phyloP scores from a whole-genome alignment of 1,140 invertebrate species.

The Ceratosolen solmsi region DNA sequence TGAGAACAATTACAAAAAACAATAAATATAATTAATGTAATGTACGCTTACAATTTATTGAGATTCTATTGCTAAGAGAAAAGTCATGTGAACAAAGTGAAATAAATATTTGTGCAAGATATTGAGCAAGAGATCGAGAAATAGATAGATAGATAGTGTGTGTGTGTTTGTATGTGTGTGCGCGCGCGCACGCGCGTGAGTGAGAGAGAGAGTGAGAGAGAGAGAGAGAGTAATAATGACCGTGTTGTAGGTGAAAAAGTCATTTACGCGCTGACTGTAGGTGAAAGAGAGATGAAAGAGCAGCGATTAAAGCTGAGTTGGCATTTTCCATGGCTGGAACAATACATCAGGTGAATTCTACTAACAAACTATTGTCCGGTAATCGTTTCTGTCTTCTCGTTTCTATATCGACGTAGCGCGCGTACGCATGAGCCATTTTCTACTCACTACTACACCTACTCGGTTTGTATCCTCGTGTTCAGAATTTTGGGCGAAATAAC shows the following conservation, averaged over 20 bases:
- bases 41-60: no score
- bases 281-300: not conserved
- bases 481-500: constrained; percentile 3
- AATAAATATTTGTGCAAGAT: no score
- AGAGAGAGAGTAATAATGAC: constrained; percentile 4
- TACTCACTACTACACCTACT: constrained; percentile 7
- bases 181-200: not conserved
- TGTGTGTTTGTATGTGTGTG: no score
- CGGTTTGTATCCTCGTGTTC: constrained; percentile 37
- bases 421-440: constrained; percentile 36
- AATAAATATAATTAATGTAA: no score
- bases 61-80: no score
- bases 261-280: constrained; percentile 22
- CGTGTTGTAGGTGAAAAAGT: constrained; percentile 45
- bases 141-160: no score
- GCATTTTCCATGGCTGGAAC: constrained; percentile 66
- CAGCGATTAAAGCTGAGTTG: constrained; percentile 64
- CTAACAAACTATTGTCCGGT: constrained; percentile 74
- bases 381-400: constrained; percentile 64
- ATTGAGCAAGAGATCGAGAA: no score
- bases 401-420: not conserved
- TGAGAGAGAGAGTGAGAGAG: not conserved
- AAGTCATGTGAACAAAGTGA: no score
- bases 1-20: no score
- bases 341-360: constrained; percentile 71